phyloP scores from a whole-genome alignment of 2,888 invertebrate species.

The Melipona bicolor region DNA sequence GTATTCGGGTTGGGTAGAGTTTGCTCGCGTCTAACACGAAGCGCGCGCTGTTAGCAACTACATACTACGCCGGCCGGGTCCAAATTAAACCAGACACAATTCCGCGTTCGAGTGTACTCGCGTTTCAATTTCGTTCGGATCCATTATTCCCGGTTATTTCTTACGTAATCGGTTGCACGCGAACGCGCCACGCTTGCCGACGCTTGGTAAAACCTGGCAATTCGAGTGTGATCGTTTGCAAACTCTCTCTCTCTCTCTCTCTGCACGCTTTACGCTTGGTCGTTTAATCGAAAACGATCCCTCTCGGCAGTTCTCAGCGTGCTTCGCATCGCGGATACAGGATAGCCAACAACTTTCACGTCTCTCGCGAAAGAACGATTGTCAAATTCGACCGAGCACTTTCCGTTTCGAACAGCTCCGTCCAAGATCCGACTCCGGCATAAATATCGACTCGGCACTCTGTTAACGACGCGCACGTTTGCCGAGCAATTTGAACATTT shows the following conservation, averaged over 20 bases:
- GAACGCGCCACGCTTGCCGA: not conserved
- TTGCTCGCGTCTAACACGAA: conserved; percentile 17
- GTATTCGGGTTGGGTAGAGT: conserved; percentile 11
- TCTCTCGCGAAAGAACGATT: too few relatives aligned
- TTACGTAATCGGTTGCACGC: conserved; percentile 31
- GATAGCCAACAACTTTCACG: too few relatives aligned
- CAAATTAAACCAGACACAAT: conserved; percentile 48
- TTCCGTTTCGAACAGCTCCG: too few relatives aligned
- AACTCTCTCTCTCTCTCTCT: not conserved
- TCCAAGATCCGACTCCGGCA: too few relatives aligned
- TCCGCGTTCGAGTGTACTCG: conserved; percentile 16
- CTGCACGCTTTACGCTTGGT: too few relatives aligned
- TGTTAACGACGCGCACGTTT: too few relatives aligned
- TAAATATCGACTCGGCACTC: too few relatives aligned
- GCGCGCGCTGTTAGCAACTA: conserved; percentile 31
- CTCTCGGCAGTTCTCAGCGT: too few relatives aligned
- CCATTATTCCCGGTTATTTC: conserved; percentile 23
- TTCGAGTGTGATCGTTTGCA: not conserved
- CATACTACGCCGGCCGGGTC: not conserved
- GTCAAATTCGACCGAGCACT: too few relatives aligned
- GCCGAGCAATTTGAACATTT: too few relatives aligned
- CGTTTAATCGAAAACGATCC: too few relatives aligned
- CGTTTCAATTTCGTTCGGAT: conserved; percentile 37
- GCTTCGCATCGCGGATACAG: too few relatives aligned
- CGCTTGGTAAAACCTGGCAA: not conserved